Percentiles rank a stretch among this genome's conserved stretches.
Evolutionary conservation across 2,113 vertebrate genomes (phyloP).

Genomic region (Orientallactaga bullata): DNA sequence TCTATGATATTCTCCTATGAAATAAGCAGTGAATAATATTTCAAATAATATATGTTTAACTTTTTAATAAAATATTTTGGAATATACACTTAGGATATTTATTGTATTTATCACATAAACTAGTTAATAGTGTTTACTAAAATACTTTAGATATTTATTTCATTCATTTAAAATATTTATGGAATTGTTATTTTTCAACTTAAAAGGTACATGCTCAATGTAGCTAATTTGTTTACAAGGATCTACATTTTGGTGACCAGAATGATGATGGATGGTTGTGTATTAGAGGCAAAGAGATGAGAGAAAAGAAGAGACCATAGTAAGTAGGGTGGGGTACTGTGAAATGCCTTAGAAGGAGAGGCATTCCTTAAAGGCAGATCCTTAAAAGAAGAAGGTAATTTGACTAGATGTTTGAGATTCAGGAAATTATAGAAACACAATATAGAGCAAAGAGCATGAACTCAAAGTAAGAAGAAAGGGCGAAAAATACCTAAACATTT

Average conservation of each 20-base stretch:
- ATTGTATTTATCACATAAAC: conserved; percentile 1
- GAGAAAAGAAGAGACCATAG: neutral
- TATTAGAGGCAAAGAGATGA: neutral
- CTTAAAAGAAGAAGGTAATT: neutral
- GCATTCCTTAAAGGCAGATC: no score
- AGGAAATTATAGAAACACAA: neutral
- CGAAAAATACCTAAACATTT: neutral
- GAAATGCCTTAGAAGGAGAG: neutral
- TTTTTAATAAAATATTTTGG: conserved; percentile 39
- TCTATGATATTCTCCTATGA: neutral
- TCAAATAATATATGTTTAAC: conserved; percentile 34
- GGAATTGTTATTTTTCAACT: neutral
- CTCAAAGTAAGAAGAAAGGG: neutral
- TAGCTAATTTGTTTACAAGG: neutral
- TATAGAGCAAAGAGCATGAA: no score
- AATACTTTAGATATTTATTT: neutral
- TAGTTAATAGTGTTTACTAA: conserved; percentile 4
- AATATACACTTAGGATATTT: neutral
- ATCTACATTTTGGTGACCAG: neutral
- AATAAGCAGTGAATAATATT: neutral
- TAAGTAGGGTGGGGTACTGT: neutral
- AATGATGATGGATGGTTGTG: neutral
- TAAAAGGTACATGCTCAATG: conserved; percentile 3
- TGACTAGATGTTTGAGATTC: neutral
- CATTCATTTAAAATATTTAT: conserved; percentile 37